Base-by-base conservation (phyloP, 37 sponge, comb jelly and placozoan species). In the Haliclona indistincta region DNA sequence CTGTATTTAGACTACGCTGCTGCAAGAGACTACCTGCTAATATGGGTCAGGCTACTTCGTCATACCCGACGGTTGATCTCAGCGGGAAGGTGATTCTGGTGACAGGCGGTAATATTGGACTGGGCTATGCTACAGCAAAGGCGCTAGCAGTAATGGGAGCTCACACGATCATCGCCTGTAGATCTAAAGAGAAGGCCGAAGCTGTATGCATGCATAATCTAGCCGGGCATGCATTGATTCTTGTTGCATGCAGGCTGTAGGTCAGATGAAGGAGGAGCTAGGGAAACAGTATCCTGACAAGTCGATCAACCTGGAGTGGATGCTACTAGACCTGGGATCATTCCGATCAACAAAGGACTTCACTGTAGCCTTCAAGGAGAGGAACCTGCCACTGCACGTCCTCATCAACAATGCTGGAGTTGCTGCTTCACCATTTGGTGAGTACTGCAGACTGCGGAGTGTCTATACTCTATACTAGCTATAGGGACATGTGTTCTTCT, bases 341-440 rank as follows among this genome's bases (percentile, higher is more conserved):
- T 56, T 87, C 17, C 55, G 45, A 23, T 87, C 88, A 60, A 61
- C 81, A 1, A 70, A 70, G 47, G 35, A 81, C 34, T 87, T 80
- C 64, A 76, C 54, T 33, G 68, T 39, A 11, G 77, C 74, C 40
- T 87, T 75, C 77, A 76, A 54, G 51, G 67, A 75, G 41, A 81
- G 42, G 63, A 62, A 70, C 34, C 76, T 81, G 8, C 82, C 82
- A 19, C 63, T 87, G 33, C 88, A 87, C 56, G 34, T 87, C 64
- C 71, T 87, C 36, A 71, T 87, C 44, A 76, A 71, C 51, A 87
- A 87, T 79, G 88, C 88, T 71, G 88, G 82, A 56, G 64, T 87
- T 34, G 87, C 81, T 2, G 37, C 38, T 19, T 39, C 67, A 43
- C 71, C 60, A 6, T 58, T 58, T 7, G 7, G 60, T 58, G 60